Base-by-base conservation (phyloP, 1,140 invertebrate species). In the Drosophila ananassae region DNA sequence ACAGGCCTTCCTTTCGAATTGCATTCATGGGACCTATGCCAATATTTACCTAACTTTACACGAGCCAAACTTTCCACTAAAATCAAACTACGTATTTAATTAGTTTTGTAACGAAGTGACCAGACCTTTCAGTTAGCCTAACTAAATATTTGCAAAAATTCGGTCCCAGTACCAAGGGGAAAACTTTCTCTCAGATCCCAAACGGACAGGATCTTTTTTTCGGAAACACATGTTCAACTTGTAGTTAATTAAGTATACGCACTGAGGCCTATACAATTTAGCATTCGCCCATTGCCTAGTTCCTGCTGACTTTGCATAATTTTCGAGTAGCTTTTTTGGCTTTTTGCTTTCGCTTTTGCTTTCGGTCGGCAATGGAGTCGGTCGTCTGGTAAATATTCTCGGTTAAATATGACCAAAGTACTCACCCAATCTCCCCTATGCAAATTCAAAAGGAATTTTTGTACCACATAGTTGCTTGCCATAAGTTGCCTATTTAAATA, bases 211-310 rank as follows among this genome's bases (percentile, higher is more conserved):
- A 44, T 21, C 17, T 46, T 56, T 53, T 52, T 51, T 54, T 64
- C 37, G 48, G n/a, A 46, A 73, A 68, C 71, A 89, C 72, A 66
- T 82, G 78, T 72, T 57, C 55, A 63, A 54, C 56, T 76, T 76
- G 66, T 73, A 73, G 78, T 82, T 87, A 87, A 87, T 87, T 87
- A 89, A 87, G 82, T 82, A 85, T 75, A 87, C 82, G 74, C 78
- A 82, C 51, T 60, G 66, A 53, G 46, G 62, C 51, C 83, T 78
- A 50, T 32, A 56, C 73, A 87, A 64, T 75, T 84, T 87, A 39
- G 50, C 73, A 54, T 76, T 39, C 21, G 55, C 41, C 30, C 73
- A 59, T 60, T 28, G 78, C 62, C 69, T 67, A 75, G 73, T 69
- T 76, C 61, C 77, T 73, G 75, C 83, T 89, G 78, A 89, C 83